phyloP scores from a whole-genome alignment of 2,797 vertebrate genomes.

The Meda fulgida region DNA sequence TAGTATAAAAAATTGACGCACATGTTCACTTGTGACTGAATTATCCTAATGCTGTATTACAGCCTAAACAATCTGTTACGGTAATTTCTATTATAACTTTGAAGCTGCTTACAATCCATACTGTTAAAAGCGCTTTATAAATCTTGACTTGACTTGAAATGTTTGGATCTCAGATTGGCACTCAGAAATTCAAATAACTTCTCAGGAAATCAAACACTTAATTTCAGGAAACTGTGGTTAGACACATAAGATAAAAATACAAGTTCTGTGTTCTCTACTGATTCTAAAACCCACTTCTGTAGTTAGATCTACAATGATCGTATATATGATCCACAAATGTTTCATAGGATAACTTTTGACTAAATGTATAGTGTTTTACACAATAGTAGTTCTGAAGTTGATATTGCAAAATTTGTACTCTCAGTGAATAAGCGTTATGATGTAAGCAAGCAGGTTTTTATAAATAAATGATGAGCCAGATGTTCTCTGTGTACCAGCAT shows the following conservation, averaged over 20 bases:
- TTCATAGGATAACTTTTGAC: background rate
- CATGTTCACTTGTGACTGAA: background rate
- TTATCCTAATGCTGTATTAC: no score
- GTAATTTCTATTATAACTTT: no score
- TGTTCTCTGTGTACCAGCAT: background rate
- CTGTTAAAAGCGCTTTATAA: no score
- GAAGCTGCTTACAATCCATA: no score
- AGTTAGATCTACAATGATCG: background rate
- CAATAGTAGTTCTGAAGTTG: background rate
- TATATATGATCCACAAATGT: background rate
- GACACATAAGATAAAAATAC: background rate
- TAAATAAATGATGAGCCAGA: slow-evolving; percentile 15
- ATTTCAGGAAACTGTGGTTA: slow-evolving; percentile 50
- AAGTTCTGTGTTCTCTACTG: background rate
- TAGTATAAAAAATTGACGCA: background rate
- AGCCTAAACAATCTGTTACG: no score
- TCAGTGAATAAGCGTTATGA: background rate
- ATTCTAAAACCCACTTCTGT: background rate
- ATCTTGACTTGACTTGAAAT: background rate
- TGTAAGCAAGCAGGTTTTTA: background rate
- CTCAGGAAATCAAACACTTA: slow-evolving; percentile 23
- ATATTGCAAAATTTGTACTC: background rate
- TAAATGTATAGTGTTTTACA: background rate
- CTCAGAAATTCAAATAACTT: background rate
- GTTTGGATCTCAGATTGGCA: background rate